These are phyloP conservation scores for Lamellibrachia luymesi DNA, from an alignment of 1,140 invertebrate species.

Conservation along the genomic window DNA sequence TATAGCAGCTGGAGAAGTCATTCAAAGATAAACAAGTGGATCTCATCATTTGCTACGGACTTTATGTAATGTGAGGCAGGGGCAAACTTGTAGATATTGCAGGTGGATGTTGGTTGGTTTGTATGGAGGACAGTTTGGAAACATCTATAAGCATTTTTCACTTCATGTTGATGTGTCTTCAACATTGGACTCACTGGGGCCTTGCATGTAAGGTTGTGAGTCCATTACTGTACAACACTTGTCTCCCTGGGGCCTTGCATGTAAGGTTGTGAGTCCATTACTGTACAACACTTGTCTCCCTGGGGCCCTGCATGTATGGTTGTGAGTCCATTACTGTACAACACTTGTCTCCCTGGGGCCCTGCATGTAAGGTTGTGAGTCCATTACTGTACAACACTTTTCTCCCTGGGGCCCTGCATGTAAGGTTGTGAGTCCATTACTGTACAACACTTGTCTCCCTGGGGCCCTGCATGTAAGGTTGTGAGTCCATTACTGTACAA, in stretches of 20 bases:
- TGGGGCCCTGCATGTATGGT: not conserved
- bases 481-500: no score
- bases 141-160: not conserved
- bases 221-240: not conserved
- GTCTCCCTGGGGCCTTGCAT: not conserved
- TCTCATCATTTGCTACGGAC: not conserved
- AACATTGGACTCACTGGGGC: not conserved
- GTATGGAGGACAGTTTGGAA: not conserved
- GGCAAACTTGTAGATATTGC: not conserved
- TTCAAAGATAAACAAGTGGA: not conserved
- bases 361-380: no score
- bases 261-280: not conserved
- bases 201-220: not conserved
- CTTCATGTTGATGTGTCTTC: not conserved
- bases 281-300: not conserved
- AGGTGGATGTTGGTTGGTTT: not conserved
- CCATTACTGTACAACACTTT: no score
- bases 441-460: no score
- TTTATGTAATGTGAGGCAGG: not conserved
- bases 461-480: no score
- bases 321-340: no score
- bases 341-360: no score
- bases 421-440: no score
- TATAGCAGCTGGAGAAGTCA: not conserved
- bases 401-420: no score